Conservation (phyloP, 2,113 vertebrate species). For the Uria lomvia region DNA sequence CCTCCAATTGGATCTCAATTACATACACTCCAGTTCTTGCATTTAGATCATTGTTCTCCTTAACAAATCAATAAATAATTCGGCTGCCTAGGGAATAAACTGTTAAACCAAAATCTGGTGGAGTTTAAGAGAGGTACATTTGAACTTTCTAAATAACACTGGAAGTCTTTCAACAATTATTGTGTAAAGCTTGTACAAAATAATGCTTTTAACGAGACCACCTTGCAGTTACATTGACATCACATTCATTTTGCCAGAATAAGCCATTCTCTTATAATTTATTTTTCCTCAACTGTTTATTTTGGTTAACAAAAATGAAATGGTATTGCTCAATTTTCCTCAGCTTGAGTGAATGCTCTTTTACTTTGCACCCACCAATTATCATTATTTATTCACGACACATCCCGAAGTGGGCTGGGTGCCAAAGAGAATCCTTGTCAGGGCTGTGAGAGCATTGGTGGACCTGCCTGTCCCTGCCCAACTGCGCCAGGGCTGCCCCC, state of each 20-base stretch:
- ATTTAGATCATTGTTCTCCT: constrained; percentile 16
- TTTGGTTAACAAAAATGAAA: neutral
- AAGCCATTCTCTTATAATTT: neutral
- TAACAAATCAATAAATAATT: constrained; percentile 44
- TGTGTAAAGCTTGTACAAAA: neutral
- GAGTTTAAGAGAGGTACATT: neutral
- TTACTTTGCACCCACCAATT: neutral
- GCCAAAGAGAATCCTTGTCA: neutral
- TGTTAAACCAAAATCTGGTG: neutral
- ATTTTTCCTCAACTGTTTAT: neutral
- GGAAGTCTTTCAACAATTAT: neutral
- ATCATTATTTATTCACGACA: neutral
- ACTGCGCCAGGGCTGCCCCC: neutral
- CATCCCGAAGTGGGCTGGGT: neutral
- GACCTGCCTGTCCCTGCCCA: neutral
- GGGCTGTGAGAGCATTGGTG: neutral
- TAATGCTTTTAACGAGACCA: neutral
- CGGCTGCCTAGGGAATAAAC: neutral
- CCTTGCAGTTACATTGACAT: neutral
- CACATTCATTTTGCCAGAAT: neutral
- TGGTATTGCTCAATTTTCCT: neutral
- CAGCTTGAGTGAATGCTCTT: neutral
- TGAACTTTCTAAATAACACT: neutral
- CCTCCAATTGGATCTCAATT: constrained; percentile 9
- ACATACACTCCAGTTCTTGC: neutral